These are phyloP conservation scores for Syngnathoides biaculeatus DNA, from an alignment of 2,113 vertebrate species.

Conservation along the genomic window DNA sequence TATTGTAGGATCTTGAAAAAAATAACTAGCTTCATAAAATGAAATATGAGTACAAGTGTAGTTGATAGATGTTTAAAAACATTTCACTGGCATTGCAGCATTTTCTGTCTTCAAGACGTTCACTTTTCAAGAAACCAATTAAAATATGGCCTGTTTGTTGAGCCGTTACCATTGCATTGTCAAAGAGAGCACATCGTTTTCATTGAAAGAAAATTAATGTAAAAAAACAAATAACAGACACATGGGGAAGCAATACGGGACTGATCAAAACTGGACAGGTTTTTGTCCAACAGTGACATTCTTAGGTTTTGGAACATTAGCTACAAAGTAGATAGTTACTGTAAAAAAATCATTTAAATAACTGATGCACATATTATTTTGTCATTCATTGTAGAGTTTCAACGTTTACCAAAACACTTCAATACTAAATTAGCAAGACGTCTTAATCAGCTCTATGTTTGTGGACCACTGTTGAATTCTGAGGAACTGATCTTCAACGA, in stretches of 20 bases:
- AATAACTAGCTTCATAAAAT: not conserved
- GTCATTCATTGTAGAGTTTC: not conserved
- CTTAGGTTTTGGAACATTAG: constrained; percentile 17
- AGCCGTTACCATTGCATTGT: too few species aligned
- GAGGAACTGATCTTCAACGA: not conserved
- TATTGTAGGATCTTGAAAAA: not conserved
- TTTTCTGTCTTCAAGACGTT: not conserved
- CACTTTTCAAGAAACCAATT: not conserved
- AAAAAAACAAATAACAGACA: not conserved
- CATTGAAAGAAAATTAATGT: not conserved
- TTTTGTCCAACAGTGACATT: not conserved
- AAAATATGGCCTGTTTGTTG: not conserved
- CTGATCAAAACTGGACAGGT: too few species aligned
- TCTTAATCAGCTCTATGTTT: not conserved
- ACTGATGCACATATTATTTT: not conserved
- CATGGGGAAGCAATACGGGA: too few species aligned
- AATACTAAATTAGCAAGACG: not conserved
- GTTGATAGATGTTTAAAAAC: not conserved
- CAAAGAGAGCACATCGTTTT: too few species aligned
- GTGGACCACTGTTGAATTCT: constrained; percentile 14
- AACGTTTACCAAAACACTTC: not conserved
- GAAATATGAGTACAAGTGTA: not conserved
- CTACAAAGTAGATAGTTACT: not conserved
- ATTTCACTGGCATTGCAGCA: too few species aligned
- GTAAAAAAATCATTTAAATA: not conserved